Evolutionary conservation across 2,888 invertebrate genomes (phyloP), one percentile per base, ranked within the genome.

Genomic region (Vanessa cardui): DNA sequence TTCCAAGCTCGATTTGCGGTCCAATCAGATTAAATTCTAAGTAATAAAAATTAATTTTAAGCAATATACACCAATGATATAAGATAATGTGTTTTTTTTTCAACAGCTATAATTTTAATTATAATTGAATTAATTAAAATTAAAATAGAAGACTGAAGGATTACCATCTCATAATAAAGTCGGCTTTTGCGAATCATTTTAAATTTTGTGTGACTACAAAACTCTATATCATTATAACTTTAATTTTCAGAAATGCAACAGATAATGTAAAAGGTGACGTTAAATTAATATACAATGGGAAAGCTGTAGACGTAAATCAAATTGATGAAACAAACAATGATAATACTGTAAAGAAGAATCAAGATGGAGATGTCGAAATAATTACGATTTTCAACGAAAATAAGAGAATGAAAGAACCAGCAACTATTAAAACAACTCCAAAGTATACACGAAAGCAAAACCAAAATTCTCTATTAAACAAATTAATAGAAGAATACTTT

Each of bases 211-310:
- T 26, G 2, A 26, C 4, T 26, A 3, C 12, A 39, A 12, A 9
- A 39, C 39, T 39, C 12, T 12, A 39, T 39, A 12, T 39, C 12
- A 12, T 31, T 33, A 31, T 4, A 46, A 49, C 31, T 65, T 63
- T 39, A 71, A 21, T 60, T 59, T 84, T 31, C 79, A 88, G 87
- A 47, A 69, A 73, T 1, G 67, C 76, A 39, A 81, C 77, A 7
- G 83, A 86, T 49, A 80, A 81, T 45, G 71, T 88, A 0, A 81
- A 85, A 75, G 88, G 87, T 0, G 70, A 84, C 6, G 75, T 90
- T 0, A 84, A 86, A 73, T 54, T 90, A 1, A 79, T 86, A 21
- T 89, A 86, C 64, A 89, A 90, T 60, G 90, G 88, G 0, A 84
- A 84, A 76, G 66, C 80, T 16, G 72, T 88, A 0, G 83, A 83